Evolutionary conservation across 2,797 vertebrate species (phyloP).

Genomic region (Hydrolagus colliei): DNA sequence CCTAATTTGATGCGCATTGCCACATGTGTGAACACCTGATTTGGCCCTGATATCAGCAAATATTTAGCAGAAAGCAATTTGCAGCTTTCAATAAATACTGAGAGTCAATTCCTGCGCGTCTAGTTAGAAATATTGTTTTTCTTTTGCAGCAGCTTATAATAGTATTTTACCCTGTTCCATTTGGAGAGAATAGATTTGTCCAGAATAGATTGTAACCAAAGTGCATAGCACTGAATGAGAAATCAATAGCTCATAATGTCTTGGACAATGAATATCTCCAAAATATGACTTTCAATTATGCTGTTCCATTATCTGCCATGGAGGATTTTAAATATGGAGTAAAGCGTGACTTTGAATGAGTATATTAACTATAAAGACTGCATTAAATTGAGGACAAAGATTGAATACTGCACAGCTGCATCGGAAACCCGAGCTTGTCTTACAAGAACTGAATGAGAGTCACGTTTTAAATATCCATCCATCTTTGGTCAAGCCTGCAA

Average conservation of each 20-base stretch:
- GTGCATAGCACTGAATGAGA: constrained; percentile 8
- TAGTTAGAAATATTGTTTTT: neutral
- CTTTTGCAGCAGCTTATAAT: no score
- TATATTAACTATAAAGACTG: neutral
- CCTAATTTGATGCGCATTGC: neutral
- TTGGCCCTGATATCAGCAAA: neutral
- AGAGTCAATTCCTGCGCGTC: neutral
- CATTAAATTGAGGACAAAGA: neutral
- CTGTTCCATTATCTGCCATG: neutral
- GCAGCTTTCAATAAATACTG: neutral
- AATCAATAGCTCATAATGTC: constrained; percentile 25
- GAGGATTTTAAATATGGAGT: constrained; percentile 2
- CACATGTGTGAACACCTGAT: constrained; percentile 13
- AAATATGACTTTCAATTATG: constrained; percentile 22
- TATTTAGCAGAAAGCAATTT: neutral
- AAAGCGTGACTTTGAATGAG: neutral
- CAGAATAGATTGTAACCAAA: constrained; percentile 15
- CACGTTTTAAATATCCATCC: no score
- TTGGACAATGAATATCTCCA: constrained; percentile 1
- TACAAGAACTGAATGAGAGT: neutral
- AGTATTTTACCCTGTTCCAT: no score
- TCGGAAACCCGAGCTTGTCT: neutral
- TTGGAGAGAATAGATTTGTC: constrained; percentile 6
- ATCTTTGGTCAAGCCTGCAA: no score
- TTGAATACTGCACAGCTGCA: neutral